Evolutionary conservation across 2,113 vertebrate genomes (phyloP), one percentile per base, ranked within the genome.

Genomic region (Xerus inauris): DNA sequence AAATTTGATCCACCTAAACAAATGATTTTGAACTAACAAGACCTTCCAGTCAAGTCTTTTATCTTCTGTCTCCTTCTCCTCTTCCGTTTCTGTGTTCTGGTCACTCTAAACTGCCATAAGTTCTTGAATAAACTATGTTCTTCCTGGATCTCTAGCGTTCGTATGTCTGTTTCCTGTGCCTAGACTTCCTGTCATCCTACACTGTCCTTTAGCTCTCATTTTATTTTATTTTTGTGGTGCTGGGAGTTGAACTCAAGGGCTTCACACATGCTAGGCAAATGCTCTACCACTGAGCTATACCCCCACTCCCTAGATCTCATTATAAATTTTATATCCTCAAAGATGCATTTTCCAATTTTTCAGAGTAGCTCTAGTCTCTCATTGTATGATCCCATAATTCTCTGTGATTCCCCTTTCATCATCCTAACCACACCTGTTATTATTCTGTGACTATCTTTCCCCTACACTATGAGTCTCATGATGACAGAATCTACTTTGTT

Each of bases 1-100:
- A 59, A 90, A 65, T 73, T 92, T 76, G 26, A 84, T 49, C 30
- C 38, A 51, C 72, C 10, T 67, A 79, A 94, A 85, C 45, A 95
- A 85, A 80, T 82, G 11, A 62, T 91, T 94, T 89, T 35, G 62
- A 89, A 69, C 16, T 80, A 95, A 92, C 13, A 69, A 72, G 24
- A 32, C 45, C 49, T 14, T 92, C 69, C 24, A 72, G 49, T 38
- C 45, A 64, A 54, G 51, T 89, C 57, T 94, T 96, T 95, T 92
- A 80, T 75, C 64, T 86, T 24, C 38, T 54, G 3, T 91, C 79
- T 77, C 51, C 32, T 45, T 71, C 5, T 88, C 32, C 10, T 4
- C 1, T 5, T 32, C 14, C 17, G 59, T 92, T 89, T 96, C 59
- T 94, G 8, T 72, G 97, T 95, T 88, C 77, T 77, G 38, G 47